Percentiles rank a stretch among this genome's conserved stretches.
These are phyloP conservation scores for Meganola albula DNA, from an alignment of 2,888 invertebrate species.

Conservation along the genomic window DNA sequence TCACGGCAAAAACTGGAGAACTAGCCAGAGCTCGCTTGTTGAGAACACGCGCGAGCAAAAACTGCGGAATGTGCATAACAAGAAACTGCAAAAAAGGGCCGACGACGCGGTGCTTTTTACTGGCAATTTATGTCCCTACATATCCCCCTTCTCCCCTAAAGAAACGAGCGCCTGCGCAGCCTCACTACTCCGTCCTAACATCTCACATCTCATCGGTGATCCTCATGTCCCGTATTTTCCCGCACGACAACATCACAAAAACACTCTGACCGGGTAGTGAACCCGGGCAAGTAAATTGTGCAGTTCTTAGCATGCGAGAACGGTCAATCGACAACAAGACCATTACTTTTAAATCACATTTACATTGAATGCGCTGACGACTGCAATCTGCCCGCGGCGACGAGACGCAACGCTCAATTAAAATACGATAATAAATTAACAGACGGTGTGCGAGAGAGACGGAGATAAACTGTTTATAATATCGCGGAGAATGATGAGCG, in stretches of 20 bases:
- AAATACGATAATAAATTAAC: constrained; percentile 69
- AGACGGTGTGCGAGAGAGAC: constrained; percentile 30
- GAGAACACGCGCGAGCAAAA: constrained; percentile 57
- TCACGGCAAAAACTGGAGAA: constrained; percentile 42
- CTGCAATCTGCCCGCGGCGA: constrained; percentile 30
- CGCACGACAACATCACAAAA: constrained; percentile 25
- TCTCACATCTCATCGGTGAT: constrained; percentile 13
- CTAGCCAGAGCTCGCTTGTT: constrained; percentile 50
- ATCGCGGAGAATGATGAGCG: no score
- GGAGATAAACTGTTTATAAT: no score
- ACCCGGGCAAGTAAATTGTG: constrained; percentile 23
- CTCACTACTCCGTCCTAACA: constrained; percentile 10
- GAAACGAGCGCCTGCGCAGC: not conserved
- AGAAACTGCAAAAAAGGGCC: constrained; percentile 62
- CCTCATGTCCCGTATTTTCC: constrained; percentile 23
- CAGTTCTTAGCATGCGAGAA: constrained; percentile 26
- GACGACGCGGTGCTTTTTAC: constrained; percentile 55
- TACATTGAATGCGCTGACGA: constrained; percentile 66
- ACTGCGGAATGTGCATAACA: constrained; percentile 63
- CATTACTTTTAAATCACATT: constrained; percentile 63
- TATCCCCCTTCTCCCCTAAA: constrained; percentile 12
- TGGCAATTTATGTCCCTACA: constrained; percentile 53
- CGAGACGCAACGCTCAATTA: constrained; percentile 59
- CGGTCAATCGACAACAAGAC: constrained; percentile 49
- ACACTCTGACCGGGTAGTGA: constrained; percentile 25